Conservation (phyloP, 1,140 invertebrate species). For the Dryas iulia region DNA sequence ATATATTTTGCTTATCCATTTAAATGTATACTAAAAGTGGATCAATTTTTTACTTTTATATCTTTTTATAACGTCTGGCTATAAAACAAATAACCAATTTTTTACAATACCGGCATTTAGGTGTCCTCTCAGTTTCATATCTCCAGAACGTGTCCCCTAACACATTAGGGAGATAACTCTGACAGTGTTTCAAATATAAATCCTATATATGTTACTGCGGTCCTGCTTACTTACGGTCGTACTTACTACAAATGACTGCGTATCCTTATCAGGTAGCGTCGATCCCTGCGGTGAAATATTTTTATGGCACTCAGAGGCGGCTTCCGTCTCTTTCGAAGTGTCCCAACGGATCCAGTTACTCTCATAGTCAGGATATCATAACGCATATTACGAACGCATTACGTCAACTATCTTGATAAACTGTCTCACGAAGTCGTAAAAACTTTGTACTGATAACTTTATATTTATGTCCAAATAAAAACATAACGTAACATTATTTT, state of each 20-base stretch:
- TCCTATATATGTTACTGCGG: conserved; percentile 50
- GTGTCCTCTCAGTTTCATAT: conserved; percentile 16
- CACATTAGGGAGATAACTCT: conserved; percentile 70
- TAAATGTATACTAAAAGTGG: background rate
- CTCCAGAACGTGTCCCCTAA: conserved; percentile 45
- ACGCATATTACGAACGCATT: conserved; percentile 53
- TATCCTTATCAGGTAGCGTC: conserved; percentile 63
- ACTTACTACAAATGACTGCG: conserved; percentile 70
- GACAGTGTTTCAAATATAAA: conserved; percentile 65
- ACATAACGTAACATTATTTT: background rate
- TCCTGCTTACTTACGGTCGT: conserved; percentile 49
- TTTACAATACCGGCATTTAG: background rate
- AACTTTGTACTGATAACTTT: conserved; percentile 11
- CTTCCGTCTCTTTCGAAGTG: conserved; percentile 65
- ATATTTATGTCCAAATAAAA: conserved; percentile 14
- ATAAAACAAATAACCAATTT: background rate
- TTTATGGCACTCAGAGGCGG: conserved; percentile 69
- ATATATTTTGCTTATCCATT: conserved; percentile 46
- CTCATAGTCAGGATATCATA: conserved; percentile 55
- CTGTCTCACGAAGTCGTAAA: conserved; percentile 24
- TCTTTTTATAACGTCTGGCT: background rate
- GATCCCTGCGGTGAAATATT: conserved; percentile 66
- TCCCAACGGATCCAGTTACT: conserved; percentile 63
- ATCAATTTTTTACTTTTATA: background rate
- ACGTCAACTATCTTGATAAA: conserved; percentile 46